Base-by-base conservation (phyloP, 2,797 vertebrate species). In the Lagocephalus sceleratus region DNA sequence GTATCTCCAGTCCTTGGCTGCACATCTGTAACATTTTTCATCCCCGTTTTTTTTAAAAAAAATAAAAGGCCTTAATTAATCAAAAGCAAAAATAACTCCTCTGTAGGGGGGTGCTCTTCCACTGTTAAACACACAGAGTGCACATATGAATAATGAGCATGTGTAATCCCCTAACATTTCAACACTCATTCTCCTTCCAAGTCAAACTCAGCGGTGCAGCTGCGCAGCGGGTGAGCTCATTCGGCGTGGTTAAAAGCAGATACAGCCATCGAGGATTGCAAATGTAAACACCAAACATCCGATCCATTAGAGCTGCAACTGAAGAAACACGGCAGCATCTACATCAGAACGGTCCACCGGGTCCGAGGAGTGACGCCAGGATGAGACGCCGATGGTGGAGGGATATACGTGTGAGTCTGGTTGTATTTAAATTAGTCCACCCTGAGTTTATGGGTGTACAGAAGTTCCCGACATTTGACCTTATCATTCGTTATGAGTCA, bases 201-300 rank as follows among this genome's bases (percentile, higher is more conserved):
- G 35, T 51, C 14, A 49, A 53, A 66, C 60, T 68, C 67, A 19
- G 40, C 42, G 6, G 54, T 40, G 66, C 81, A 85, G 82, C 79
- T 85, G 82, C 42, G 20, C 4, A 45, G 21, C 5, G 66, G 63
- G 49, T 83, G 75, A 77, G 73, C 63, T 81, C 78, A 75, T 77
- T 74, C 45, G 41, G 16, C 51, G 54, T 19, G 38, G 58, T 73
- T 74, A 81, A 75, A 73, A 71, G 75, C 61, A 71, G 65, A 76
- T 71, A 52, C 50, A 73, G 78, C 74, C 76, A 69, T 73, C 45
- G 71, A 53, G 78, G 84, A 86, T 81, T 66, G 68, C 44, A 53
- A 74, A 68, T 61, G 84, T 83, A 82, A 85, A 83, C 76, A 76
- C 66, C 10, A 81, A 86, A 83, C 85, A 84, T 79, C 79, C 68